These are phyloP conservation scores for Darevskia mixta DNA, from an alignment of 2,797 vertebrate species.

Conservation along the genomic window DNA sequence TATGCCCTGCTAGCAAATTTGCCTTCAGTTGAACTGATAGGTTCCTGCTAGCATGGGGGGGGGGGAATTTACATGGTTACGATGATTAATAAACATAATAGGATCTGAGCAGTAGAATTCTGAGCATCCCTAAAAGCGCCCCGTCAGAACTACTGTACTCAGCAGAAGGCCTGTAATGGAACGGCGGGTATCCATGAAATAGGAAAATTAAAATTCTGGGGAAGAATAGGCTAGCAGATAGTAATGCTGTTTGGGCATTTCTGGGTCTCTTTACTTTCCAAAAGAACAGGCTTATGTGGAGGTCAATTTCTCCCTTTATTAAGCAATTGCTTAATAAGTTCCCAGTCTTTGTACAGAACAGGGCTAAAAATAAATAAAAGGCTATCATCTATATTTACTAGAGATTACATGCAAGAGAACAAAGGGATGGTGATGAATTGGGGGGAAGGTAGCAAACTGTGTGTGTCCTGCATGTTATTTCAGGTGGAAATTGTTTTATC, in stretches of 20 bases:
- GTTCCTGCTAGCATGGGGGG: conserved; percentile 39
- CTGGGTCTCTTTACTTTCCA: background rate
- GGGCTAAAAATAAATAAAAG: conserved; percentile 36
- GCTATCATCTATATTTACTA: conserved; percentile 12
- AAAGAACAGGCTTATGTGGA: background rate
- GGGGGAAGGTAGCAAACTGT: conserved; percentile 12
- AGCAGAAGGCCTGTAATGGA: conserved; percentile 10
- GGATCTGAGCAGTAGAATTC: conserved; percentile 21
- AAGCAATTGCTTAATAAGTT: conserved; percentile 36
- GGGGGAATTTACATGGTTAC: conserved; percentile 40
- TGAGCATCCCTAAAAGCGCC: conserved; percentile 19
- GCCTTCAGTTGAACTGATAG: conserved; percentile 37
- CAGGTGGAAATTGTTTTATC: conserved; percentile 24
- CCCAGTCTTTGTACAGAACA: conserved; percentile 20
- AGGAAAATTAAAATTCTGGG: conserved; percentile 8
- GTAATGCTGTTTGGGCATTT: conserved; percentile 10
- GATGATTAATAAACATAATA: conserved; percentile 47
- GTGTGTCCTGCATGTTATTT: conserved; percentile 14
- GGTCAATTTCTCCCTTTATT: conserved; percentile 10
- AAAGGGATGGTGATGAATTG: conserved; percentile 24
- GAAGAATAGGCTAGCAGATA: background rate
- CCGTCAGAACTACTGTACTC: conserved; percentile 24
- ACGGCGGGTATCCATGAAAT: background rate
- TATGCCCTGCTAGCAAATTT: conserved; percentile 29
- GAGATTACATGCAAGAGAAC: conserved; percentile 14